phyloP scores from a whole-genome alignment of 1,140 invertebrate species.

The Dryas iulia region DNA sequence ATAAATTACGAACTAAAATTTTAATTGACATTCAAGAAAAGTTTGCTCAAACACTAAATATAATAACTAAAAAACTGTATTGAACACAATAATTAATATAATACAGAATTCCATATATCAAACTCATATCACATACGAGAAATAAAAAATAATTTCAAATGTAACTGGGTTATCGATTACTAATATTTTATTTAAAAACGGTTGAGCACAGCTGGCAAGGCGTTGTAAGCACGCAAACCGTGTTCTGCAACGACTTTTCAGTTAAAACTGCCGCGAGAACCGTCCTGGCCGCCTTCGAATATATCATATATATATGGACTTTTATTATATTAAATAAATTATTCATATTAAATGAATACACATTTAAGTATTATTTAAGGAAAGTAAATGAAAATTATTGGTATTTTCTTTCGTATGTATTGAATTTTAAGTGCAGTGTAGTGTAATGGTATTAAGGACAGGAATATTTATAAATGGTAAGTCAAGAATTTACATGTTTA shows the following conservation, averaged over 20 bases:
- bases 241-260: constrained; percentile 61
- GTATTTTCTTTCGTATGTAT: too few relatives aligned
- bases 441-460: background rate
- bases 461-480: background rate
- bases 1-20: too few relatives aligned
- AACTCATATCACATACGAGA: too few relatives aligned
- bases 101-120: too few relatives aligned
- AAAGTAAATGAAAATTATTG: too few relatives aligned
- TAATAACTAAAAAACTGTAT: too few relatives aligned
- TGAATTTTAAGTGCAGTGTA: background rate
- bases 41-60: too few relatives aligned
- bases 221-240: constrained; percentile 65
- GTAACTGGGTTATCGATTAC: constrained; percentile 13
- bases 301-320: background rate
- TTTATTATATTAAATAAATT: background rate
- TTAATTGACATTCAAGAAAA: too few relatives aligned
- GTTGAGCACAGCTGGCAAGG: constrained; percentile 52
- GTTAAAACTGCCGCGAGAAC: constrained; percentile 59
- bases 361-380: background rate
- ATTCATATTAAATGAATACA: background rate
- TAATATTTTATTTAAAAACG: constrained; percentile 32
- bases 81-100: too few relatives aligned
- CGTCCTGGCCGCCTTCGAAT: constrained; percentile 44
- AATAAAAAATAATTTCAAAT: background rate
- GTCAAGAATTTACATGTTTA: background rate